Conservation (phyloP, 2,797 vertebrate species). For the Forpus xanthops region DNA sequence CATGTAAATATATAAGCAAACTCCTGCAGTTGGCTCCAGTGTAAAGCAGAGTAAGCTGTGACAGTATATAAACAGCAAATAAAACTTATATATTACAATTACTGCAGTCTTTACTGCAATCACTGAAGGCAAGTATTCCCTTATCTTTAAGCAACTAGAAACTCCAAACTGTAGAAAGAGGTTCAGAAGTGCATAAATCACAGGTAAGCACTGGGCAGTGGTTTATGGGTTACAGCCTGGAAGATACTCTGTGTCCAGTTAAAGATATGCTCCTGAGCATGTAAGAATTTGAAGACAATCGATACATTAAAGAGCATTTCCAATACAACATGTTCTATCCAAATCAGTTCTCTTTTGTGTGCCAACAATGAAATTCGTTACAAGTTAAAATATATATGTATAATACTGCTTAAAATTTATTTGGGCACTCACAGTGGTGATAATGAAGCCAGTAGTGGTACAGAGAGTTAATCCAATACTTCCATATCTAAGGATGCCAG, state of each 20-base stretch:
- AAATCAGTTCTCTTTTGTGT: neutral
- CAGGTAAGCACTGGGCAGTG: neutral
- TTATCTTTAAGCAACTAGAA: neutral
- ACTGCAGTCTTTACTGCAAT: neutral
- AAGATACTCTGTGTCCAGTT: neutral
- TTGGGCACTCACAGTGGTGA: neutral
- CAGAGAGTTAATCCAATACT: neutral
- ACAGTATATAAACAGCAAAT: neutral
- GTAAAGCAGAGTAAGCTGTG: neutral
- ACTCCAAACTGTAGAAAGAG: neutral
- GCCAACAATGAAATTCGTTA: neutral
- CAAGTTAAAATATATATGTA: neutral
- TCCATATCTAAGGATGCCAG: neutral
- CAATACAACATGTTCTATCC: neutral
- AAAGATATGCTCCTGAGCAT: neutral
- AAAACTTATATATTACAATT: neutral
- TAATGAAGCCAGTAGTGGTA: neutral
- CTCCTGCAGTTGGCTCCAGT: neutral
- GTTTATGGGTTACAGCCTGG: neutral
- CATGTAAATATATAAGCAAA: neutral
- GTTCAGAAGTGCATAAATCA: neutral
- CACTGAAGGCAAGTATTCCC: neutral
- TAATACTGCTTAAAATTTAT: neutral
- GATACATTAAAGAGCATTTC: neutral
- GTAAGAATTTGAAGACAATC: neutral